Percentiles rank a stretch among this genome's conserved stretches.
Evolutionary conservation across 2,113 vertebrate species (phyloP).

Genomic region (Oenanthe oenanthe): DNA sequence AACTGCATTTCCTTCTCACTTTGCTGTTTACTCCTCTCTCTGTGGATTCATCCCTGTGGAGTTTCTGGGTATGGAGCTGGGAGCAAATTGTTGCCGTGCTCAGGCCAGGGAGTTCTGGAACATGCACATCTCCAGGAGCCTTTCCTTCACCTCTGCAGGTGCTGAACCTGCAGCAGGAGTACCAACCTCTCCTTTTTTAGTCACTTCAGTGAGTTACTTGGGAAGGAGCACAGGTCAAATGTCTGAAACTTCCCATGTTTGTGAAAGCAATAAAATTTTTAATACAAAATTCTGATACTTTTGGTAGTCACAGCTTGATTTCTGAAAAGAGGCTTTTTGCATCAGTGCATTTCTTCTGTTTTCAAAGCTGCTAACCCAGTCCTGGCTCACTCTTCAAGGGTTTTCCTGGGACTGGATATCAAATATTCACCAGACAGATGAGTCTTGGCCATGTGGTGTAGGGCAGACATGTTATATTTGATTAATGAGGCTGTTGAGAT

Average conservation of each 20-base stretch:
- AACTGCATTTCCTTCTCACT: not conserved
- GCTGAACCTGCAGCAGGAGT: not conserved
- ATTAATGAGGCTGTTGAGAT: not conserved
- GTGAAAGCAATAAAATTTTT: not conserved
- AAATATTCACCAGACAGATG: not conserved
- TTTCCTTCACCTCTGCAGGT: not conserved
- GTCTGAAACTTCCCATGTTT: not conserved
- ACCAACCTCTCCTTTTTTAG: not conserved
- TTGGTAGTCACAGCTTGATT: not conserved
- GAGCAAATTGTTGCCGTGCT: not conserved
- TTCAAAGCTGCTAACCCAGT: not conserved
- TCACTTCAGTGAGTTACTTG: not conserved
- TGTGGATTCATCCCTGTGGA: not conserved
- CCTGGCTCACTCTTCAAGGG: not conserved
- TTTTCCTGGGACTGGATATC: not conserved
- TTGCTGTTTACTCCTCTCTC: not conserved
- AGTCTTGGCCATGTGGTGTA: not conserved
- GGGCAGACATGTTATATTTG: not conserved
- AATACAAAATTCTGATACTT: not conserved
- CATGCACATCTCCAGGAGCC: rapidly evolving
- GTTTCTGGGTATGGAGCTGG: not conserved
- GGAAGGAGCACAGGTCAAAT: not conserved
- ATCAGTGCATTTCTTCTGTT: not conserved
- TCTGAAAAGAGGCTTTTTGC: not conserved
- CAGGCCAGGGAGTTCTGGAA: not conserved